Evolutionary conservation across 2,888 invertebrate species (phyloP), one percentile per base, ranked within the genome.

Genomic region (Unio delphinus): DNA sequence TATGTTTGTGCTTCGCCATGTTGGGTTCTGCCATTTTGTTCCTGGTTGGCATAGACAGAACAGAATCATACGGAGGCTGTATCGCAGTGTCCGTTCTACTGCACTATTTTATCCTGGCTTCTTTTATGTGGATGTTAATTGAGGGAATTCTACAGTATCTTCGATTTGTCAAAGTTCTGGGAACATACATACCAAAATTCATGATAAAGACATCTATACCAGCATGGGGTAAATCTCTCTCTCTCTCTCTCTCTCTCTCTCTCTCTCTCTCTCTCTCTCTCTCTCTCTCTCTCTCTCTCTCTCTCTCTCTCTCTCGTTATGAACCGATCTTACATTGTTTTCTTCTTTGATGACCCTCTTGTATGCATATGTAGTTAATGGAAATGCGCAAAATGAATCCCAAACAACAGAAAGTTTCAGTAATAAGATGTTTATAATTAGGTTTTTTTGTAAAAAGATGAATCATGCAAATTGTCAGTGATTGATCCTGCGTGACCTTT

Each of bases 111-210:
- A 92, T 94, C 55, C 67, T 83, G 64, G 82, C 78, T 1, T 76
- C 84, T 18, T 84, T 84, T 69, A 88, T 94, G 72, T 94, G 94
- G 94, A 94, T 94, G 94, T 87, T 94, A 23, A 92, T 94, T 63
- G 93, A 94, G 69, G 94, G 93, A 1, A 88, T 92, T 63, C 89
- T 94, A 67, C 94, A 94, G 85, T 94, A 93, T 85, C 91, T 93
- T 69, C 90, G 93, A 74, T 94, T 94, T 81, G 94, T 94, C 1
- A 91, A 92, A 68, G 93, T 94, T 0, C 90, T 94, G 63, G 93
- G 93, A 15, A 91, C 92, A 23, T 88, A 89, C 72, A 85, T 89
- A 8, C 91, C 92, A 0, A 91, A 92, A 74, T 94, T 93, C 83
- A 92, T 94, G 88, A 84, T 92, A 4, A 93, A 93, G 83, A 92